Evolutionary conservation across 1,140 invertebrate genomes (phyloP).

Genomic region (Halotydeus destructor): DNA sequence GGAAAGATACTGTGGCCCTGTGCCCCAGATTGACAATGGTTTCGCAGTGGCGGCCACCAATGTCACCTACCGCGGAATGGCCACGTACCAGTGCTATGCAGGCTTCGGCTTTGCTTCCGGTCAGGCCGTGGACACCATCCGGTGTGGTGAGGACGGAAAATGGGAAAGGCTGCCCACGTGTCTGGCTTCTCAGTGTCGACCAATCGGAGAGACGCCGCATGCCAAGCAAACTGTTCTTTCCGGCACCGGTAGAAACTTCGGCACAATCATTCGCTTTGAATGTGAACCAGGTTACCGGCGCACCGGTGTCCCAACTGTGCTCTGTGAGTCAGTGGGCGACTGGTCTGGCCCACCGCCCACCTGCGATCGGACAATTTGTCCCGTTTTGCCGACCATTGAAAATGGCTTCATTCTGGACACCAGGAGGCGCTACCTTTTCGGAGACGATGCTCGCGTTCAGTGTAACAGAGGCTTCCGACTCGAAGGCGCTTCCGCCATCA

Average conservation of each 20-base stretch:
- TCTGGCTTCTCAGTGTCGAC: conserved; percentile 75
- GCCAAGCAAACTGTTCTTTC: conserved; percentile 72
- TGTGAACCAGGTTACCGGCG: conserved; percentile 80
- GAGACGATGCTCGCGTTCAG: conserved; percentile 74
- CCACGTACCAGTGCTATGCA: conserved; percentile 87
- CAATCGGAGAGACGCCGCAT: conserved; percentile 62
- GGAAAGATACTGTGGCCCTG: conserved; percentile 89
- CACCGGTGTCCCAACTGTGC: conserved; percentile 61
- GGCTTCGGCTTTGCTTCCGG: conserved; percentile 80
- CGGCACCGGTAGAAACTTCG: conserved; percentile 65
- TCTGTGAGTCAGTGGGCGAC: conserved; percentile 87
- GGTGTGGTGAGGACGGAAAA: conserved; percentile 59
- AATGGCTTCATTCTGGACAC: conserved; percentile 21
- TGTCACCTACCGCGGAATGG: conserved; percentile 74
- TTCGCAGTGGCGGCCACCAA: conserved; percentile 86
- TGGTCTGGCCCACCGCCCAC: conserved; percentile 80
- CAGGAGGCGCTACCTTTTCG: conserved; percentile 42
- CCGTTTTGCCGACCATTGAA: conserved; percentile 44
- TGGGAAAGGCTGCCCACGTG: conserved; percentile 81
- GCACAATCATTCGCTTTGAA: conserved; percentile 79
- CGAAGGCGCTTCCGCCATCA: conserved; percentile 61
- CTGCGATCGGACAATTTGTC: conserved; percentile 61
- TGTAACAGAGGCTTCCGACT: conserved; percentile 72
- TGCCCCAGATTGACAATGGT: conserved; percentile 90
- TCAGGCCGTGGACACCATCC: conserved; percentile 65